Percentiles rank a stretch among this genome's conserved stretches.
Conservation (phyloP, 2,113 vertebrate genomes). For the Planiliza haematocheilus region DNA sequence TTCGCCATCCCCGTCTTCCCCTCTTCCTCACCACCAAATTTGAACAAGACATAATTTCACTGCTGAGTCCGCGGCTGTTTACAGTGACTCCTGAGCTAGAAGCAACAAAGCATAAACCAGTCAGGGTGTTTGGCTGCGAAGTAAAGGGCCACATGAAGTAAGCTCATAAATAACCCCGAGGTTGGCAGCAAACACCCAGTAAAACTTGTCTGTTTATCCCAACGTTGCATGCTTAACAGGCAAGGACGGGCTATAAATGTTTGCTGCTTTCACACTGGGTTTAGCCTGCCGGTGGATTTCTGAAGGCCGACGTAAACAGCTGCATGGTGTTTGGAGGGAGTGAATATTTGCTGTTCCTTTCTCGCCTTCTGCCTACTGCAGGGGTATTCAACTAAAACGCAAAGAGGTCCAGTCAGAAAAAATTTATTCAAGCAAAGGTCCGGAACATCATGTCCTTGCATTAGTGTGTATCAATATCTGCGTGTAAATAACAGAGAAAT, state of each 20-base stretch:
- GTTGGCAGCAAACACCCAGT: slow-evolving; percentile 36
- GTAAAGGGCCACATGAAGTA: slow-evolving; percentile 16
- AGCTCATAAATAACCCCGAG: slow-evolving; percentile 50
- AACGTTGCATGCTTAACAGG: slow-evolving; percentile 26
- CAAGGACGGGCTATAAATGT: slow-evolving; percentile 21
- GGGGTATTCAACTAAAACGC: too few relatives aligned
- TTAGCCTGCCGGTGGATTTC: background rate
- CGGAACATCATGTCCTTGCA: too few relatives aligned
- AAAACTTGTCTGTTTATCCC: slow-evolving; percentile 53
- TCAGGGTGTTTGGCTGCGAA: slow-evolving; percentile 44
- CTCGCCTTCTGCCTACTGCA: too few relatives aligned
- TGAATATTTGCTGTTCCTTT: too few relatives aligned
- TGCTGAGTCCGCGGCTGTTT: slow-evolving; percentile 38
- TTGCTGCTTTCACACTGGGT: slow-evolving; percentile 8
- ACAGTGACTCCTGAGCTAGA: slow-evolving; percentile 9
- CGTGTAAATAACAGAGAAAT: too few relatives aligned
- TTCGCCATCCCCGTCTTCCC: slow-evolving; percentile 16
- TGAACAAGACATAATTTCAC: slow-evolving; percentile 26
- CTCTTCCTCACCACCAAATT: slow-evolving; percentile 1
- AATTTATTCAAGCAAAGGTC: too few relatives aligned
- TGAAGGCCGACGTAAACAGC: too few relatives aligned
- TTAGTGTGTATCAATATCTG: too few relatives aligned
- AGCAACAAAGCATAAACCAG: slow-evolving; percentile 52
- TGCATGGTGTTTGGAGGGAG: too few relatives aligned
- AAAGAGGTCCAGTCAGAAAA: too few relatives aligned